phyloP scores from a whole-genome alignment of 2,888 invertebrate genomes.

The Morpho achilles region DNA sequence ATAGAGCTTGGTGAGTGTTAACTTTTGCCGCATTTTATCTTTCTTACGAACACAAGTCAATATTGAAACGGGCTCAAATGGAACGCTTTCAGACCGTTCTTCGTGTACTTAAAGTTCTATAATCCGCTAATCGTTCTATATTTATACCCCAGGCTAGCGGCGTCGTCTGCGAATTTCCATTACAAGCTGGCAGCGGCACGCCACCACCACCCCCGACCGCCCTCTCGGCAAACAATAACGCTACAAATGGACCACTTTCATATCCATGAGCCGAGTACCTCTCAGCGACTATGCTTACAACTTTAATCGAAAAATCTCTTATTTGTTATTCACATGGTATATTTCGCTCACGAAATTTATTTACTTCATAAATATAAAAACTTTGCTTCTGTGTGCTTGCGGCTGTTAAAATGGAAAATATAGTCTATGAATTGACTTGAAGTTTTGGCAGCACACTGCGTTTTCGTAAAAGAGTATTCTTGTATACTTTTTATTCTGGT shows the following conservation, averaged over 20 bases:
- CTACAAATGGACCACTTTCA: conserved; percentile 28
- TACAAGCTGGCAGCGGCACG: conserved; percentile 41
- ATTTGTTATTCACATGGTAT: not conserved
- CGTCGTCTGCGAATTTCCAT: conserved; percentile 63
- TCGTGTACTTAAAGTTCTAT: not conserved
- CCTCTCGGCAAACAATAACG: conserved; percentile 36
- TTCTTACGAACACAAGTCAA: too few species aligned
- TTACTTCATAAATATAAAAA: too few species aligned
- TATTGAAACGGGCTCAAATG: too few species aligned
- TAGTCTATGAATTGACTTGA: too few species aligned
- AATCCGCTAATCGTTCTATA: conserved; percentile 18
- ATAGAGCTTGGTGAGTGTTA: too few species aligned
- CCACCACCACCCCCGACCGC: conserved; percentile 38
- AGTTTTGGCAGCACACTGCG: too few species aligned
- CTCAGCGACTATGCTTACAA: conserved; percentile 23
- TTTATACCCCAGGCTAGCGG: conserved; percentile 31
- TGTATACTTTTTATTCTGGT: too few species aligned
- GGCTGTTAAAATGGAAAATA: too few species aligned
- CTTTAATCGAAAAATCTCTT: conserved; percentile 15
- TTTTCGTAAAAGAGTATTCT: too few species aligned
- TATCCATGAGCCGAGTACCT: conserved; percentile 30
- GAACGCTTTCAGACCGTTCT: too few species aligned
- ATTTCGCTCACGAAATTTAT: not conserved
- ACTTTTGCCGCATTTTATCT: too few species aligned
- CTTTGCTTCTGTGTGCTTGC: too few species aligned